phyloP scores from a whole-genome alignment of 2,797 vertebrate species.

The Pangasius djambal region DNA sequence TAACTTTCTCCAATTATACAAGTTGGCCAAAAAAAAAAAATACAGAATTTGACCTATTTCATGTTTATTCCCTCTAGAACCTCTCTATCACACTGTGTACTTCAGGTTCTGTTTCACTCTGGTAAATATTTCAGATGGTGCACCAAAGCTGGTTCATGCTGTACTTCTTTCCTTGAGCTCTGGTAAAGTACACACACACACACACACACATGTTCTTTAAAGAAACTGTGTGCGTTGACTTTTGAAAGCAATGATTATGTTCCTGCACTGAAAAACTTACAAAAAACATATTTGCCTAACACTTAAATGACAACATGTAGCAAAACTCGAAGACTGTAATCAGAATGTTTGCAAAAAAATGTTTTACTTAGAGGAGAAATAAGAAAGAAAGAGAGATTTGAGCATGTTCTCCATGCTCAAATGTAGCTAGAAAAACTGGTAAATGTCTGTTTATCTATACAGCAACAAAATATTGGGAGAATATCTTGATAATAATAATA shows the following conservation, averaged over 20 bases:
- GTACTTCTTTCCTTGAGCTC: constrained; percentile 4
- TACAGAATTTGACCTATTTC: not conserved
- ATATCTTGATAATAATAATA: not conserved
- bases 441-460: not conserved
- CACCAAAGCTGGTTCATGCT: constrained; percentile 31
- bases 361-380: not conserved
- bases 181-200: not conserved
- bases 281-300: not conserved
- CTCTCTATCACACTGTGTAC: constrained; percentile 13
- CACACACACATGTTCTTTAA: not conserved
- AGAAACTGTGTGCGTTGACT: not conserved
- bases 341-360: not conserved
- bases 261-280: not conserved
- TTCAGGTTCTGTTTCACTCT: constrained; percentile 14
- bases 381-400: not conserved
- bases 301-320: not conserved
- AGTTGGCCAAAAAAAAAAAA: not conserved
- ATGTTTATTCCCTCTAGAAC: not conserved
- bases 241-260: not conserved
- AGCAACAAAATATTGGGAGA: not conserved
- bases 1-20: not conserved
- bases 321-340: not conserved
- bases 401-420: not conserved
- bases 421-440: not conserved
- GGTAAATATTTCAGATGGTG: constrained; percentile 55